phyloP scores from a whole-genome alignment of 2,113 vertebrate species.

The Anser cygnoides region DNA sequence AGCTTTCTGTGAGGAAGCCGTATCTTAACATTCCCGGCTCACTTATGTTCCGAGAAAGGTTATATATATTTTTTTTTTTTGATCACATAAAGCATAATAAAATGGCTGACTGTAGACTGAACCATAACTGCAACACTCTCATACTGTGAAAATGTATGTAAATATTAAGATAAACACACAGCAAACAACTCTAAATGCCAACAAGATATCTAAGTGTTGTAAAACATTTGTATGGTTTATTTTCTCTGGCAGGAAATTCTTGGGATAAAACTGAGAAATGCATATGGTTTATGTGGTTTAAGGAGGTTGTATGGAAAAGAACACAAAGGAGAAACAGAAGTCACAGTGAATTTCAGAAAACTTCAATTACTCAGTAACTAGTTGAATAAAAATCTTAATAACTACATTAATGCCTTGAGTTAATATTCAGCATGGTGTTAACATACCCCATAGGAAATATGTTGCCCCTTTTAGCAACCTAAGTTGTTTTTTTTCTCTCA shows the following conservation, averaged over 20 bases:
- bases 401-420: background rate
- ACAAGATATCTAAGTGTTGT: background rate
- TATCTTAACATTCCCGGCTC: background rate
- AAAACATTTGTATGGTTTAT: background rate
- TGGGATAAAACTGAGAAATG: background rate
- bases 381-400: background rate
- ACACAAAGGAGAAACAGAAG: background rate
- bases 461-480: background rate
- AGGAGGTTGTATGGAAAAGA: background rate
- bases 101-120: background rate
- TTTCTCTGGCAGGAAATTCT: background rate
- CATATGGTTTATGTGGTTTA: background rate
- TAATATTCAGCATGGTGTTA: background rate
- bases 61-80: background rate
- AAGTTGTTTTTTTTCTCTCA: background rate
- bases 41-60: background rate
- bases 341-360: background rate
- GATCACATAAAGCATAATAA: background rate
- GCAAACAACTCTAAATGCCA: background rate
- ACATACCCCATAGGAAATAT: background rate
- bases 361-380: background rate
- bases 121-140: background rate
- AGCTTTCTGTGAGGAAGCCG: background rate
- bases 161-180: background rate
- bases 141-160: background rate